Conservation (phyloP, 2,113 vertebrate species). For the Mastomys coucha region DNA sequence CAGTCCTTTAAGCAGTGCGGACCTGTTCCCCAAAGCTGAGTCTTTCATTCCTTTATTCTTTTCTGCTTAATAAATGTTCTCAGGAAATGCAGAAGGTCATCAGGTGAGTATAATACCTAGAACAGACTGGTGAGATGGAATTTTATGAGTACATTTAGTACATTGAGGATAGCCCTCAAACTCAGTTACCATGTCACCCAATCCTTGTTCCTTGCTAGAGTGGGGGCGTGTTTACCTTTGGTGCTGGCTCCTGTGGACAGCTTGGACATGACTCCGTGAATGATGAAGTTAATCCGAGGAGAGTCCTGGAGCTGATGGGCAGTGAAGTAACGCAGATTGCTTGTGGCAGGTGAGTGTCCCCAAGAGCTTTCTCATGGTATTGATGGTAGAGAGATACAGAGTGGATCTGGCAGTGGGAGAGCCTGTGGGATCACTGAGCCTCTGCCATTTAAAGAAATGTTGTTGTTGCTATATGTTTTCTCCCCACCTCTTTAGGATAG, state of each 20-base stretch:
- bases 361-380: background rate
- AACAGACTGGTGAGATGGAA: background rate
- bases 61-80: background rate
- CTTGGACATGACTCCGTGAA: conserved; percentile 88
- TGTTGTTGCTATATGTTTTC: background rate
- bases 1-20: background rate
- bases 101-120: background rate
- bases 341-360: conserved; percentile 87
- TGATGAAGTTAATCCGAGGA: conserved; percentile 83
- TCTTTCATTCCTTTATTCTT: background rate
- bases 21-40: background rate
- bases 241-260: conserved; percentile 88
- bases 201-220: conserved; percentile 81
- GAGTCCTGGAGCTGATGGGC: conserved; percentile 84
- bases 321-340: conserved; percentile 85
- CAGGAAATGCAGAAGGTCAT: background rate
- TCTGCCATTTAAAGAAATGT: background rate
- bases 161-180: background rate
- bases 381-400: background rate
- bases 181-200: background rate
- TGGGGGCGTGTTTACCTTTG: conserved; percentile 89
- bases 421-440: background rate
- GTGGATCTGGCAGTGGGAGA: background rate
- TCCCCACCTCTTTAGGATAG: background rate
- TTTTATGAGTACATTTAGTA: background rate